A percentile compares a stretch with the other conserved stretches of the same genome.
Conservation (phyloP, 2,888 invertebrate species). For the Seira ritae region DNA sequence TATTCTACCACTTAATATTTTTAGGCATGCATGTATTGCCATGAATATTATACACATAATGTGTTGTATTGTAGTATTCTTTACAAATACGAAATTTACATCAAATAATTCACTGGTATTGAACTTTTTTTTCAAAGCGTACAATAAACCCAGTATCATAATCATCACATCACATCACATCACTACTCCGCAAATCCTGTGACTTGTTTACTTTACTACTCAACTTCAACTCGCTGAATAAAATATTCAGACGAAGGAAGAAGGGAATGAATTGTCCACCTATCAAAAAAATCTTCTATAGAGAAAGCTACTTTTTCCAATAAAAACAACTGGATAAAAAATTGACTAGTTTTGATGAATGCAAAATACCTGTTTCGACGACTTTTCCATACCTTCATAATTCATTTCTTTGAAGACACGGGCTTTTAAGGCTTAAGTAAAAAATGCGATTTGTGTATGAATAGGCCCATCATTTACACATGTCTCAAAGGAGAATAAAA, state of each 20-base stretch:
- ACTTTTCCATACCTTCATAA: constrained; percentile 39
- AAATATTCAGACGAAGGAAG: background rate
- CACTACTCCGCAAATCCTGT: too few species aligned
- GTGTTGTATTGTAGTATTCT: background rate
- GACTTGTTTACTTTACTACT: too few species aligned
- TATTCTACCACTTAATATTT: constrained; percentile 22
- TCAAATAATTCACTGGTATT: constrained; percentile 59
- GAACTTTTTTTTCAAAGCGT: constrained; percentile 28
- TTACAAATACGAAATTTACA: constrained; percentile 7
- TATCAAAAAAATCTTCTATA: background rate
- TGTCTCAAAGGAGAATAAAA: background rate
- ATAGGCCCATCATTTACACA: background rate
- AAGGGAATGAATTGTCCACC: constrained; percentile 2
- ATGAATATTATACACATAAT: background rate
- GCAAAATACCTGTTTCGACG: constrained; percentile 48
- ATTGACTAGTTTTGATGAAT: constrained; percentile 51
- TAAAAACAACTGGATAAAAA: constrained; percentile 44
- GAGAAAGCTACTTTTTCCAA: constrained; percentile 14
- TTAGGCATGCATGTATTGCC: background rate
- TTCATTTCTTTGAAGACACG: constrained; percentile 19
- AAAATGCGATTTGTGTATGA: constrained; percentile 5
- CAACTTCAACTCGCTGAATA: too few species aligned
- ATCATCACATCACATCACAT: too few species aligned
- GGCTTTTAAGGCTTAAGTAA: background rate
- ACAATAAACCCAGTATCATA: too few species aligned